phyloP scores from a whole-genome alignment of 2,113 vertebrate genomes.

The Marcusenius ussheri region DNA sequence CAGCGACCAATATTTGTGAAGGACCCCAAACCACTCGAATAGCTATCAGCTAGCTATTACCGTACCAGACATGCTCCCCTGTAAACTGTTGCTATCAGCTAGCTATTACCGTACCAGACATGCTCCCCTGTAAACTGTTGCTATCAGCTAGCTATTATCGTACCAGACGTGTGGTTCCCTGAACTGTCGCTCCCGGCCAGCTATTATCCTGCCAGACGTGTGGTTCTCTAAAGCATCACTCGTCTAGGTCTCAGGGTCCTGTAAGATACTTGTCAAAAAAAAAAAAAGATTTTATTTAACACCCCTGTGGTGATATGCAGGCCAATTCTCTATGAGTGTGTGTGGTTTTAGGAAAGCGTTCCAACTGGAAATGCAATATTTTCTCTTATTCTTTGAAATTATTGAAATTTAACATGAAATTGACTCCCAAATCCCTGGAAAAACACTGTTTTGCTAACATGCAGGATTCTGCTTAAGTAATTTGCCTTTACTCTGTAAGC shows the following conservation, averaged over 20 bases:
- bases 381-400: neutral
- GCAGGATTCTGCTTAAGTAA: neutral
- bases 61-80: neutral
- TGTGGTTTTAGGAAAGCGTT: neutral
- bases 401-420: neutral
- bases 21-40: neutral
- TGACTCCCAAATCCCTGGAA: neutral
- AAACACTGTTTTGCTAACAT: neutral
- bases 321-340: neutral
- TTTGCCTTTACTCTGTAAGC: neutral
- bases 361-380: neutral
- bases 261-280: neutral
- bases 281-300: neutral
- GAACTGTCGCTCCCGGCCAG: neutral
- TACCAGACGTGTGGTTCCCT: neutral
- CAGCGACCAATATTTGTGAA: neutral
- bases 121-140: neutral
- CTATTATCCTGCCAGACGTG: neutral
- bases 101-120: neutral
- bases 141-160: neutral
- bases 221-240: neutral
- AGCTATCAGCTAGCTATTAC: neutral
- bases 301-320: neutral
- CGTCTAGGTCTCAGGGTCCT: neutral
- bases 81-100: neutral